These are phyloP conservation scores for Melangyna quadrimaculata DNA, from an alignment of 2,888 invertebrate genomes.

Conservation along the genomic window DNA sequence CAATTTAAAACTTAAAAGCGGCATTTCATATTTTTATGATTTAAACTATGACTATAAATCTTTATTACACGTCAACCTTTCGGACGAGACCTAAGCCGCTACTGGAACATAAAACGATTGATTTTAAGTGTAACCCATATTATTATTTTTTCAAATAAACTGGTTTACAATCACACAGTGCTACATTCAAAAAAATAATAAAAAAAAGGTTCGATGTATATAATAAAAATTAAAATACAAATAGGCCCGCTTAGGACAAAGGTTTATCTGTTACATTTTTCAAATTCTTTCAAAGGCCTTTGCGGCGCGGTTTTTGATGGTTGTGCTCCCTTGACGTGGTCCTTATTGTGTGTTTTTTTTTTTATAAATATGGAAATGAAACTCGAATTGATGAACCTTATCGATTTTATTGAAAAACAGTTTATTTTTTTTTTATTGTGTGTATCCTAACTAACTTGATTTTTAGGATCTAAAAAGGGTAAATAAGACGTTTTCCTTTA, in stretches of 20 bases:
- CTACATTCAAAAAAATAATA: not conserved
- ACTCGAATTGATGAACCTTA: not conserved
- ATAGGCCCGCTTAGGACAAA: not conserved
- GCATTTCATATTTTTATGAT: not conserved
- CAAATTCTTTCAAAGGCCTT: not conserved
- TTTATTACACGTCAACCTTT: conserved; percentile 3
- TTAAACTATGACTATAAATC: conserved; percentile 1
- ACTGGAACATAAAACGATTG: not conserved
- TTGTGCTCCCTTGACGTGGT: not conserved
- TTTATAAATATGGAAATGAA: not conserved
- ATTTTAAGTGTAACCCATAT: not conserved
- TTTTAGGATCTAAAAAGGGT: not conserved
- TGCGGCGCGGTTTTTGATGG: conserved; percentile 2
- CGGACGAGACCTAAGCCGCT: conserved; percentile 1
- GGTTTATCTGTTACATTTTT: conserved; percentile 1
- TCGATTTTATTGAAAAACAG: conserved; percentile 28
- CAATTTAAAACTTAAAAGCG: not conserved
- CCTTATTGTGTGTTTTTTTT: not conserved
- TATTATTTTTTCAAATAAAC: not conserved
- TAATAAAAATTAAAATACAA: conserved; percentile 22
- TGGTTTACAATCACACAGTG: conserved; percentile 4
- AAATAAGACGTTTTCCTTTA: conserved; percentile 13
- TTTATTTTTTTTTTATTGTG: not conserved
- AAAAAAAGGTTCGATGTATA: not conserved
- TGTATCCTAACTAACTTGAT: not conserved